These are phyloP conservation scores for Drosophila guanche DNA, from an alignment of 1,140 invertebrate species.

Conservation along the genomic window DNA sequence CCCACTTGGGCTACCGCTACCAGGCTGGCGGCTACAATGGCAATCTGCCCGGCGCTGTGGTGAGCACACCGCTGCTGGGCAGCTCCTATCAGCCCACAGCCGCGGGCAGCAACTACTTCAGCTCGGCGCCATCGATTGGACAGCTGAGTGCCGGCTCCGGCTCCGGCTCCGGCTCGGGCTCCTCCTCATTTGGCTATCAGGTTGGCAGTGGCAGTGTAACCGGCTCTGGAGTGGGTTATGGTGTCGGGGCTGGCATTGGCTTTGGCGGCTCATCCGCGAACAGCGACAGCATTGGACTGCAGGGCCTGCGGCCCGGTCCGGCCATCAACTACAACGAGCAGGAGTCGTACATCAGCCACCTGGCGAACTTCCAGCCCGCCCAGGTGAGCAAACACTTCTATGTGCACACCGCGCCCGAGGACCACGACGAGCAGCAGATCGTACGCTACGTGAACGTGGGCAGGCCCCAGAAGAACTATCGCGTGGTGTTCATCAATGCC, in stretches of 20 bases:
- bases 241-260: neutral
- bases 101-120: slow-evolving; percentile 78
- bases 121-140: slow-evolving; percentile 44
- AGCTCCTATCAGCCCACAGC: slow-evolving; percentile 76
- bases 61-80: slow-evolving; percentile 55
- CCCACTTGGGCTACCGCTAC: slow-evolving; percentile 67
- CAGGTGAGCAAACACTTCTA: slow-evolving; percentile 90
- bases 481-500: slow-evolving; percentile 94
- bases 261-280: neutral
- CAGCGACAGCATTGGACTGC: slow-evolving; percentile 55
- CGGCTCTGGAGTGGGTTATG: neutral
- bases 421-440: slow-evolving; percentile 85
- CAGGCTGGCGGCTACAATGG: slow-evolving; percentile 56
- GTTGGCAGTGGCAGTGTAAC: neutral
- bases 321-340: slow-evolving; percentile 71
- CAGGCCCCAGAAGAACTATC: slow-evolving; percentile 91
- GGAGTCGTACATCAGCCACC: slow-evolving; percentile 84
- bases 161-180: slow-evolving; percentile 19
- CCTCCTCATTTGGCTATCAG: slow-evolving; percentile 20
- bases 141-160: slow-evolving; percentile 32
- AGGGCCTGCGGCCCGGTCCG: slow-evolving; percentile 59
- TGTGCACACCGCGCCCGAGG: slow-evolving; percentile 89
- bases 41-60: slow-evolving; percentile 30
- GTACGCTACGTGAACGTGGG: slow-evolving; percentile 83
- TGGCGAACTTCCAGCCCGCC: slow-evolving; percentile 84